Evolutionary conservation across 2,113 vertebrate species (phyloP).

Genomic region (Neopipo cinnamomea): DNA sequence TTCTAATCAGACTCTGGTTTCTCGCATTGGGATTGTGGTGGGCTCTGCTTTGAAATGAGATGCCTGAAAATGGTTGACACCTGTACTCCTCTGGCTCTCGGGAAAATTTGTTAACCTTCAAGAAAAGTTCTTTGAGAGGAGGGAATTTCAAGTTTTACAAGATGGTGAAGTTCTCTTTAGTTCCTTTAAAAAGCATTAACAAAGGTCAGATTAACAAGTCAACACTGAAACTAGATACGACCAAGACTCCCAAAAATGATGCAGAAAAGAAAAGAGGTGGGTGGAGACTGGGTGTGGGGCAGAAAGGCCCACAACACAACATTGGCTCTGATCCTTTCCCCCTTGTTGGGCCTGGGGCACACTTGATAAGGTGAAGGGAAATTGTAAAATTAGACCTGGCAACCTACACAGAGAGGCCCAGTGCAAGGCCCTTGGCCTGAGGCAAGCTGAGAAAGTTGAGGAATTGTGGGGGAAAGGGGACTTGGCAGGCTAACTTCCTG

Average conservation of each 20-base stretch:
- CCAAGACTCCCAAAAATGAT: constrained; percentile 64
- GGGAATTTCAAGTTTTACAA: constrained; percentile 63
- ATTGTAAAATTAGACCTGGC: constrained; percentile 87
- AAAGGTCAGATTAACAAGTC: constrained; percentile 80
- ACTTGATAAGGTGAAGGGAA: constrained; percentile 81
- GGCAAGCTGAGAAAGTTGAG: constrained; percentile 80
- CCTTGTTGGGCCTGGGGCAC: constrained; percentile 62
- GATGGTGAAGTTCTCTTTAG: constrained; percentile 63
- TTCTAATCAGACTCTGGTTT: constrained; percentile 55
- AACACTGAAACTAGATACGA: constrained; percentile 72
- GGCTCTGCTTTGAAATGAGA: constrained; percentile 68
- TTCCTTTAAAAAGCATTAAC: constrained; percentile 73
- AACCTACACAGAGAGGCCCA: constrained; percentile 79
- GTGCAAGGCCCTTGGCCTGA: constrained; percentile 73
- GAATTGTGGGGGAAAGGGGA: constrained; percentile 84
- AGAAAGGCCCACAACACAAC: constrained; percentile 59
- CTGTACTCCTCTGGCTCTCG: constrained; percentile 59
- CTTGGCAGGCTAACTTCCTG: constrained; percentile 89
- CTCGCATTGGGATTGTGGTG: constrained; percentile 18
- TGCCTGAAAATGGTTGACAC: constrained; percentile 69
- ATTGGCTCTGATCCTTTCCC: constrained; percentile 66
- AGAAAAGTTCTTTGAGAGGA: constrained; percentile 57
- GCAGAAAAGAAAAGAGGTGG: constrained; percentile 58
- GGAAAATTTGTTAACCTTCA: constrained; percentile 69
- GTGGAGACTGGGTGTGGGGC: constrained; percentile 57